These are phyloP conservation scores for Cerastis rubricosa DNA, from an alignment of 2,888 invertebrate species.

Conservation along the genomic window DNA sequence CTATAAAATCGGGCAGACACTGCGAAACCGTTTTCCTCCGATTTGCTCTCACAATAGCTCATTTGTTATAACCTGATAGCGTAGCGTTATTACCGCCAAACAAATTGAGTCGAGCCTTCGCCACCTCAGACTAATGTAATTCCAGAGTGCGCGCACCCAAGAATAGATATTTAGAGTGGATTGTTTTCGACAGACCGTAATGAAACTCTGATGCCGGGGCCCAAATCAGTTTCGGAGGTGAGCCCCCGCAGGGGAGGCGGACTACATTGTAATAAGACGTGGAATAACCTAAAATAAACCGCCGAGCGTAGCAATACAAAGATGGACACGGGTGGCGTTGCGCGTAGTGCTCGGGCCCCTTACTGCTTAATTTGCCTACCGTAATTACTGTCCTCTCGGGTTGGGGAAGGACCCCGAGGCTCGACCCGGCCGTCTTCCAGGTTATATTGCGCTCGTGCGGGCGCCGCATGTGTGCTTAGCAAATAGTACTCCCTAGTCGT, in stretches of 20 bases:
- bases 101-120: conserved; percentile 91
- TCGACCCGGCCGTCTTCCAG: conserved; percentile 88
- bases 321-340: conserved; percentile 84
- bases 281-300: conserved; percentile 90
- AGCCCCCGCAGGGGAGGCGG: conserved; percentile 89
- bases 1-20: conserved; percentile 86
- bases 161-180: conserved; percentile 91
- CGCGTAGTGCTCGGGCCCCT: conserved; percentile 78
- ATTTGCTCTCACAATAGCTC: conserved; percentile 89
- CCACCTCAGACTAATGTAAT: conserved; percentile 91
- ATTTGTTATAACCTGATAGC: conserved; percentile 90
- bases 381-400: conserved; percentile 91
- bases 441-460: conserved; percentile 90
- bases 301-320: conserved; percentile 82
- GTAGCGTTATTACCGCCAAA: conserved; percentile 89
- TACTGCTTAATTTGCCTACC: conserved; percentile 91
- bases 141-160: conserved; percentile 89
- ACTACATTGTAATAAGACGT: conserved; percentile 90
- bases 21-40: conserved; percentile 87
- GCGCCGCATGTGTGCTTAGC: conserved; percentile 89
- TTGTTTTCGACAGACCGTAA: conserved; percentile 91
- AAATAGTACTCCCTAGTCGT: conserved; percentile 90
- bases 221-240: conserved; percentile 90
- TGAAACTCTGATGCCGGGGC: conserved; percentile 90
- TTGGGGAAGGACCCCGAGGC: conserved; percentile 87